Percentiles rank a stretch among this genome's conserved stretches.
These are phyloP conservation scores for Bellardia bayeri DNA, from an alignment of 2,888 invertebrate genomes.

Conservation along the genomic window DNA sequence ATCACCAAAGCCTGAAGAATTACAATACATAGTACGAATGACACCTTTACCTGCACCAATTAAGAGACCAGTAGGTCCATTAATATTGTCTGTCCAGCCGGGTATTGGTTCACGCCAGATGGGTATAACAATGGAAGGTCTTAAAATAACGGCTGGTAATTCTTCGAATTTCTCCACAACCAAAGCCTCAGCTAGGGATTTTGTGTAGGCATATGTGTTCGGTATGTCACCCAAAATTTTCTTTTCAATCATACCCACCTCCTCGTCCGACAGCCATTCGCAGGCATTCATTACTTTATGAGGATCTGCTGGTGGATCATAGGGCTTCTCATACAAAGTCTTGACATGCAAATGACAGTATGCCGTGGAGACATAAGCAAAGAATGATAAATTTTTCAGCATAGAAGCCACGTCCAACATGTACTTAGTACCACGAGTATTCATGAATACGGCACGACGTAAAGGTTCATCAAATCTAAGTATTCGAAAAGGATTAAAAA, in stretches of 20 bases:
- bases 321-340: constrained; percentile 92
- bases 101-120: constrained; percentile 93
- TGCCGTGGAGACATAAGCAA: constrained; percentile 91
- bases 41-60: constrained; percentile 94
- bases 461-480: constrained; percentile 94
- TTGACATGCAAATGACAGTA: constrained; percentile 95
- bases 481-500: neutral
- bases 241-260: constrained; percentile 87
- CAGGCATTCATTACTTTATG: constrained; percentile 90
- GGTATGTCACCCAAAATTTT: constrained; percentile 91
- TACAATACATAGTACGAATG: constrained; percentile 94
- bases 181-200: constrained; percentile 94
- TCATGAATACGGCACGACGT: constrained; percentile 94
- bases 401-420: constrained; percentile 93
- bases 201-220: constrained; percentile 96
- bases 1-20: constrained; percentile 91
- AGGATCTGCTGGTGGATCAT: constrained; percentile 92
- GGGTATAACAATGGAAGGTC: constrained; percentile 96
- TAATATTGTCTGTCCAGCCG: constrained; percentile 97
- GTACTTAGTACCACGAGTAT: constrained; percentile 95
- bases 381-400: constrained; percentile 90
- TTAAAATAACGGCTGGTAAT: constrained; percentile 91
- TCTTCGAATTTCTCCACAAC: constrained; percentile 91
- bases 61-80: constrained; percentile 94
- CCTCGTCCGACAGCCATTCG: constrained; percentile 91